Evolutionary conservation across 2,888 invertebrate species (phyloP), one percentile per base, ranked within the genome.

Genomic region (Dicycla oo): DNA sequence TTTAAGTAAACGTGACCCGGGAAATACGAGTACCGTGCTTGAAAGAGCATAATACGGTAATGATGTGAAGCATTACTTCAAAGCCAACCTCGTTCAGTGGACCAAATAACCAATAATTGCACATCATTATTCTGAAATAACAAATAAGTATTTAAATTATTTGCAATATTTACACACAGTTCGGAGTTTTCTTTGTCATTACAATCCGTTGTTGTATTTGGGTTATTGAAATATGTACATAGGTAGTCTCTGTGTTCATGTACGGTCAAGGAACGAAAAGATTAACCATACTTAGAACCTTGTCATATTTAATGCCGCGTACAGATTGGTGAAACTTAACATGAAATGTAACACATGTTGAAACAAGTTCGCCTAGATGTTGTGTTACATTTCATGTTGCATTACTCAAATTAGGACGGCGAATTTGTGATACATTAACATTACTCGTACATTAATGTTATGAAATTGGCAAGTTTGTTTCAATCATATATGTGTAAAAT

Each of bases 61-160:
- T 69, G 57, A 45, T 23, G 2, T 23, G 38, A 13, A 57, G 30
- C 5, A 62, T 45, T 69, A 77, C 56, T 47, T 69, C 70, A 75
- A 75, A 75, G 23, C 23, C 30, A 23, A 51, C n/a, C 45, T 62
- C 45, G n/a, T 15, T 56, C 70, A 57, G 13, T 20, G 34, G 60
- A 51, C 45, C 56, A 23, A 47, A 69, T 62, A 62, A 38, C n/a
- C 78, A 62, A 51, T 75, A 77, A 69, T 51, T 62, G 61, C 18
- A 77, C 34, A 62, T 57, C 61, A 62, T 77, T 69, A 62, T 57
- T 30, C 10, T 43, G 34, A 43, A 74, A 56, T 26, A 67, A 68
- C n/a, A 49, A 51, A 49, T 15, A 11, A 6, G 8, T 51, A 13
- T 51, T 76, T 38, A 43, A 56, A 61, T 45, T 20, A 43, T 73